Conservation (phyloP, 2,113 vertebrate species). For the Chlorodrepanis virens region DNA sequence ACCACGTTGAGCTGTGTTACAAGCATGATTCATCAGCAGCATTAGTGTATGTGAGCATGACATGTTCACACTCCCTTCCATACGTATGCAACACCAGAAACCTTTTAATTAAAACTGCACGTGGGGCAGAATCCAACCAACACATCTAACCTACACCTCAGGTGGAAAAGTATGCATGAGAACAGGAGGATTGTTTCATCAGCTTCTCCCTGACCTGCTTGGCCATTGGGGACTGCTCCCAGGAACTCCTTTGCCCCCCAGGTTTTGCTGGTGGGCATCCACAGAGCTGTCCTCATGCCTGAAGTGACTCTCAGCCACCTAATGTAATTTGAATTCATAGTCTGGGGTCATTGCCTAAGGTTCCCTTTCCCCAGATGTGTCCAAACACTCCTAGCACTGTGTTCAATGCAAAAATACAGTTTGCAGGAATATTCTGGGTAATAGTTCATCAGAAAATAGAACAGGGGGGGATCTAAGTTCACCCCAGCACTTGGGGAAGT, state of each 20-base stretch:
- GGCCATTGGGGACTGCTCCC: background rate
- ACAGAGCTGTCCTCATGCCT: background rate
- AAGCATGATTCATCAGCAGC: background rate
- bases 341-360: background rate
- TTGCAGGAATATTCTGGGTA: background rate
- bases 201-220: background rate
- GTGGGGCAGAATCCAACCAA: background rate
- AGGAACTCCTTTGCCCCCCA: background rate
- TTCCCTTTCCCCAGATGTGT: background rate
- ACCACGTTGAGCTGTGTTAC: background rate
- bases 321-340: background rate
- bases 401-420: background rate
- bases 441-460: background rate
- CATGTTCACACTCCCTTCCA: background rate
- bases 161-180: background rate
- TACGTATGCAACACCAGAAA: background rate
- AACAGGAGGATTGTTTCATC: background rate
- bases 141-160: background rate
- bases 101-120: background rate
- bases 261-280: background rate
- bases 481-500: background rate
- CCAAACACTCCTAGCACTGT: background rate
- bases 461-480: background rate
- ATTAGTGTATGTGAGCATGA: fast-evolving
- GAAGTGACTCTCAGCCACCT: background rate